Evolutionary conservation across 2,888 invertebrate genomes (phyloP).

Genomic region (Parthenolecanium corni): DNA sequence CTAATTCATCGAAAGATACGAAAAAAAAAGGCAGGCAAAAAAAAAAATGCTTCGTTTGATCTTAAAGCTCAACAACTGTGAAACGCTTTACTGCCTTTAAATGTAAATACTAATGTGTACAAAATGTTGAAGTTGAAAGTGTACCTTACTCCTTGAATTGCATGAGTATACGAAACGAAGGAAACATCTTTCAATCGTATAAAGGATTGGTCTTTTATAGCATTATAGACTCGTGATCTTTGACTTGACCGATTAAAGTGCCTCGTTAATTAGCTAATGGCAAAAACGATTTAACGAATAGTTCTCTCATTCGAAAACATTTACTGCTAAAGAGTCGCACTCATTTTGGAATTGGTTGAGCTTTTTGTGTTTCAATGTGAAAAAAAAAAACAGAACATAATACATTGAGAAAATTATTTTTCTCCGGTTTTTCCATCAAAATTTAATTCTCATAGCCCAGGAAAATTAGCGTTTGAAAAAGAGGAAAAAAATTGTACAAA

Average conservation of each 20-base stretch:
- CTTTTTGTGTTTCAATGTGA: too few species aligned
- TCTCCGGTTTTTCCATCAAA: too few species aligned
- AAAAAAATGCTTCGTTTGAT: slow-evolving; percentile 7
- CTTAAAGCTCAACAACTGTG: slow-evolving; percentile 8
- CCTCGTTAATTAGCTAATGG: slow-evolving; percentile 17
- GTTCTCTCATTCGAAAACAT: neutral
- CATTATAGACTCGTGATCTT: slow-evolving; percentile 2
- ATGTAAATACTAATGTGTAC: slow-evolving; percentile 7
- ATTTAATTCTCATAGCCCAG: too few species aligned
- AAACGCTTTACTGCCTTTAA: slow-evolving; percentile 15
- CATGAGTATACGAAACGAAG: neutral
- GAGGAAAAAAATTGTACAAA: too few species aligned
- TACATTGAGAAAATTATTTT: too few species aligned
- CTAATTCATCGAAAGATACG: neutral
- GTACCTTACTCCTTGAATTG: slow-evolving; percentile 10
- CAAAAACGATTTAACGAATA: neutral
- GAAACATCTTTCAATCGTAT: slow-evolving; percentile 2
- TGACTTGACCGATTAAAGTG: slow-evolving; percentile 9
- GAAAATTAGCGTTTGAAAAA: too few species aligned
- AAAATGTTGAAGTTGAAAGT: slow-evolving; percentile 15
- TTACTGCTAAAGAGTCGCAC: too few species aligned
- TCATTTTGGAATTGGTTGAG: too few species aligned
- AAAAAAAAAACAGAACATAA: too few species aligned
- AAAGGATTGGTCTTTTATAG: slow-evolving; percentile 8
- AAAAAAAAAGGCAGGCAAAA: slow-evolving; percentile 1